phyloP scores from a whole-genome alignment of 2,888 invertebrate genomes.

The Herminia tarsipennalis region DNA sequence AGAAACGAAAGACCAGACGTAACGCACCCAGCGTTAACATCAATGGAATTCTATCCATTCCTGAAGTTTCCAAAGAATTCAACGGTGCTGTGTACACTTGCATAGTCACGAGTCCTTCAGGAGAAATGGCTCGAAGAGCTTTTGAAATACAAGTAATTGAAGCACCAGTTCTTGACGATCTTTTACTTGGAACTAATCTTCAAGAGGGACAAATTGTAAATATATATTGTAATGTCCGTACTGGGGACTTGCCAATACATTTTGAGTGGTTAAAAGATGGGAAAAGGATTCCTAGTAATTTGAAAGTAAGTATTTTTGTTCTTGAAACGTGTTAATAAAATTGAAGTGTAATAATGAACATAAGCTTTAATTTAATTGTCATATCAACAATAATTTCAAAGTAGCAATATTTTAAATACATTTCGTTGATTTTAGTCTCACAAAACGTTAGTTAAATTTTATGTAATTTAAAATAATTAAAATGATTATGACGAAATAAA shows the following conservation, averaged over 20 bases:
- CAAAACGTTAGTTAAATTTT: too few relatives aligned
- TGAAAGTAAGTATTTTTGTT: conserved; percentile 86
- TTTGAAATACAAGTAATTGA: conserved; percentile 89
- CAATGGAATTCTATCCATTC: conserved; percentile 86
- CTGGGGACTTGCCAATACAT: conserved; percentile 89
- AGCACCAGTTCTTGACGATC: conserved; percentile 93
- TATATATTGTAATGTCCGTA: conserved; percentile 92
- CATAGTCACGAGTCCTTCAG: conserved; percentile 90
- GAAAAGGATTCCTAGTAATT: conserved; percentile 85
- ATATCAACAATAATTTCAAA: too few relatives aligned
- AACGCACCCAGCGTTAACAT: conserved; percentile 69
- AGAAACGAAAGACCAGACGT: conserved; percentile 59
- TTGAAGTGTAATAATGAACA: too few relatives aligned
- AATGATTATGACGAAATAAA: too few relatives aligned
- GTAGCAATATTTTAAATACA: too few relatives aligned
- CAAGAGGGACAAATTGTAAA: conserved; percentile 94
- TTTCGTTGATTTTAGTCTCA: too few relatives aligned
- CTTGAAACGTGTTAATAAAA: too few relatives aligned
- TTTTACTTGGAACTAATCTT: conserved; percentile 91
- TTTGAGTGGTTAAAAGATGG: conserved; percentile 90
- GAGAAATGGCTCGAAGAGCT: conserved; percentile 81
- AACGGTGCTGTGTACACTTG: conserved; percentile 93
- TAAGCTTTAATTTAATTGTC: too few relatives aligned
- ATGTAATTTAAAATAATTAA: too few relatives aligned
- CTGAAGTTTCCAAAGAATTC: conserved; percentile 86